These are phyloP conservation scores for Amblyjoppa fuscipennis DNA, from an alignment of 2,888 invertebrate species.

Conservation along the genomic window DNA sequence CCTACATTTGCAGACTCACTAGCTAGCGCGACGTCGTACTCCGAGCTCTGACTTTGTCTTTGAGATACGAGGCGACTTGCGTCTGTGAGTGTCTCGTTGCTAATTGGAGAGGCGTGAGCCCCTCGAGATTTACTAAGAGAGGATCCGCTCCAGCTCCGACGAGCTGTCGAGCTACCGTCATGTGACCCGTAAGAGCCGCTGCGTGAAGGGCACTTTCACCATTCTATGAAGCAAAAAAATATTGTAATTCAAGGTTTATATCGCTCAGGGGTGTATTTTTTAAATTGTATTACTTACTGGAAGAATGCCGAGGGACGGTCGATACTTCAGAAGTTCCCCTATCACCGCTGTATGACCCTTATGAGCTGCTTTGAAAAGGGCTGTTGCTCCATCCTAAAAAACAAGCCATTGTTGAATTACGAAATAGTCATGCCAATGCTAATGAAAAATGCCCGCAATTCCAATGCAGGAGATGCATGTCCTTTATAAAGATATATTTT, in stretches of 20 bases:
- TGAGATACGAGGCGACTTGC: constrained; percentile 87
- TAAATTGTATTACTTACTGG: constrained; percentile 88
- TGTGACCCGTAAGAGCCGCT: constrained; percentile 95
- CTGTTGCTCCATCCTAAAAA: constrained; percentile 95
- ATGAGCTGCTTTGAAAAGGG: constrained; percentile 97
- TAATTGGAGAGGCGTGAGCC: constrained; percentile 89
- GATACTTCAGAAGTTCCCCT: constrained; percentile 92
- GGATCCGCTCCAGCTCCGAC: constrained; percentile 90
- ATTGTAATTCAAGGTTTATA: background rate
- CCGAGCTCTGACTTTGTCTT: constrained; percentile 83
- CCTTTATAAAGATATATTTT: too few species aligned
- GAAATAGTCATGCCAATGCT: background rate
- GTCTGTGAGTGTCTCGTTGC: constrained; percentile 87
- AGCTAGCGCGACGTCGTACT: constrained; percentile 75
- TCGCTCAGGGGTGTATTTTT: background rate
- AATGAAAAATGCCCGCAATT: constrained; percentile 10
- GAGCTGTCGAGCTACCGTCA: constrained; percentile 92
- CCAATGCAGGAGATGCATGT: background rate
- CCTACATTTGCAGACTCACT: background rate
- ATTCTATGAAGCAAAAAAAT: constrained; percentile 88
- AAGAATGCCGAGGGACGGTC: constrained; percentile 92
- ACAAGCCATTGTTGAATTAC: background rate
- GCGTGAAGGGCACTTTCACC: constrained; percentile 97
- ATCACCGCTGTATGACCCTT: constrained; percentile 97
- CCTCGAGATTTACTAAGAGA: constrained; percentile 90